Base-by-base conservation (phyloP, 2,888 invertebrate genomes). In the Cephus pulcher region DNA sequence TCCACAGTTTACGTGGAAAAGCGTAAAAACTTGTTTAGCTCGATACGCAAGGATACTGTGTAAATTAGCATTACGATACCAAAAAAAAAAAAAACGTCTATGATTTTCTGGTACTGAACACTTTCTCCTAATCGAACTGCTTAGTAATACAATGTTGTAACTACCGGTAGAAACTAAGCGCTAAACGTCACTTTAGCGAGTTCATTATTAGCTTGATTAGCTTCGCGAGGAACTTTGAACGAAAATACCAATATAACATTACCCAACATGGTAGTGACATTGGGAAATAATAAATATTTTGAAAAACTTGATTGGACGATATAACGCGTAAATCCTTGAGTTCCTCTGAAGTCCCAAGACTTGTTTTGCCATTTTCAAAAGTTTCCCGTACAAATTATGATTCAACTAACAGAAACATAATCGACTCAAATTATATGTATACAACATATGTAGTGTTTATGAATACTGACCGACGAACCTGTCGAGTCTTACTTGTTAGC, bases 91-190 rank as follows among this genome's bases (percentile, higher is more conserved):
- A 56, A 56, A 56, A 23, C 30, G 56, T 56, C 9, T 56, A 56
- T 9, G 56, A 56, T 9, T 56, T 56, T 56, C 56, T 56, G 56
- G 56, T 56, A 23, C 56, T 56, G 56, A 34, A 12, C 71, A 32
- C 71, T 71, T 71, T 71, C 71, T 32, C 71, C 71, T 71, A 56
- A 56, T 71, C 71, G 71, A 71, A 71, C 32, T 34, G 71, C 71
- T 71, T 34, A 23, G 71, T 34, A 33, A 34, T 71, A 71, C 71
- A 34, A 71, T 71, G 71, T 71, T 71, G 71, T 34, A 71, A 71
- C 71, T 71, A 71, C 71, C 71, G 71, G 71, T 34, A 71, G 71
- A 71, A 71, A 71, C 33, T 33, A 71, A 32, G 71, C 71, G 71
- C 23, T 71, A 34, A 71, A 71, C 71, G 71, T 56, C 56, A 56